A percentile compares a stretch with the other conserved stretches of the same genome.
Conservation (phyloP, 2,888 invertebrate genomes). For the Cosmorhoe ocellata region DNA sequence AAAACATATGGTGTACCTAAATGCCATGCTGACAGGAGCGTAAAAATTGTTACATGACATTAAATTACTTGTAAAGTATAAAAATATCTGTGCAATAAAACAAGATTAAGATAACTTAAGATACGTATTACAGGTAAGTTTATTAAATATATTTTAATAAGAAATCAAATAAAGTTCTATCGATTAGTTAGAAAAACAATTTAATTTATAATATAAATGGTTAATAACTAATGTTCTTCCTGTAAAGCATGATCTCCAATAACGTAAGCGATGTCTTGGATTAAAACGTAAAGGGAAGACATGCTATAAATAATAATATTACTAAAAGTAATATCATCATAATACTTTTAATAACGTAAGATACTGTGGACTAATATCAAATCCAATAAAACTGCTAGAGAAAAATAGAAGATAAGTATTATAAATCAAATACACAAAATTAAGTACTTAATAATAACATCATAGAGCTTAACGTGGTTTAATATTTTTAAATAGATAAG, state of each 20-base stretch:
- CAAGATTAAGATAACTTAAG: conserved; percentile 30
- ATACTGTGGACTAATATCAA: too few species aligned
- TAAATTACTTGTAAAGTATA: not conserved
- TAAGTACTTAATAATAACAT: too few species aligned
- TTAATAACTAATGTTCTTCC: conserved; percentile 56
- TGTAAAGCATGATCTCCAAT: conserved; percentile 40
- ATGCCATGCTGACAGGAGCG: too few species aligned
- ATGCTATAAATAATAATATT: not conserved
- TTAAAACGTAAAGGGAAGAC: conserved; percentile 13
- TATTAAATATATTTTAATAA: conserved; percentile 43
- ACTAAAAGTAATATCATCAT: too few species aligned
- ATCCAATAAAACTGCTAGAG: too few species aligned
- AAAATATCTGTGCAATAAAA: conserved; percentile 29
- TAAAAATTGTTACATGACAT: too few species aligned
- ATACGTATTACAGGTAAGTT: conserved; percentile 44
- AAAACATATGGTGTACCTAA: too few species aligned
- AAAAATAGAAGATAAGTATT: too few species aligned
- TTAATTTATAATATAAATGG: conserved; percentile 55
- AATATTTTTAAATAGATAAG: too few species aligned
- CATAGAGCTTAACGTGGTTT: too few species aligned
- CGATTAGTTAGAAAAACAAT: conserved; percentile 66
- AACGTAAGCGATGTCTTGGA: not conserved
- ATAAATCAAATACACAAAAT: too few species aligned
- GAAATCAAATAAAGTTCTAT: conserved; percentile 62
- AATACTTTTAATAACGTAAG: not conserved